Evolutionary conservation across 2,113 vertebrate species (phyloP).

Genomic region (Psammodynastes pulverulentus): DNA sequence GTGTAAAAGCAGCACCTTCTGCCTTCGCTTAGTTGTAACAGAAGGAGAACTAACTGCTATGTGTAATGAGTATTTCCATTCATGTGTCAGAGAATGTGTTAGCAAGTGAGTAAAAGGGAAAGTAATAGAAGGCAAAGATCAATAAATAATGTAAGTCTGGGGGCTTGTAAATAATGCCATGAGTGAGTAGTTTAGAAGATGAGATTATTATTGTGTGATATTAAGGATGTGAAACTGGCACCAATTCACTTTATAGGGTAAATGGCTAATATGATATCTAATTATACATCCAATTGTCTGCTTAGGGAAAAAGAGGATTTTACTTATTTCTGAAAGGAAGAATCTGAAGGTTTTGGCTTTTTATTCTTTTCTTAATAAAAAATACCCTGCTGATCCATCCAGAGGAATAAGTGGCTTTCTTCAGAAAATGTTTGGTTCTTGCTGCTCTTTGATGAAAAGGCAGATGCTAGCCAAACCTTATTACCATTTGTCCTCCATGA

Average conservation of each 20-base stretch:
- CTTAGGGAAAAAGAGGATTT: not conserved
- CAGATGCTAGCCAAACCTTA: not conserved
- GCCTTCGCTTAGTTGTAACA: constrained; percentile 22
- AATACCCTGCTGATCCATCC: not conserved
- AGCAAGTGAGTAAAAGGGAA: not conserved
- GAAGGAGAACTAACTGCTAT: not conserved
- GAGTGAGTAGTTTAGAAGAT: constrained; percentile 27
- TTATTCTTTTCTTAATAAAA: not conserved
- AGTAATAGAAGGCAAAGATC: not conserved
- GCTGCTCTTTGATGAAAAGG: not conserved
- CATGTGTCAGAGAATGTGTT: not conserved
- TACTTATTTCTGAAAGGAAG: not conserved
- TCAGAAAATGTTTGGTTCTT: not conserved
- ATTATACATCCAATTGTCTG: not conserved
- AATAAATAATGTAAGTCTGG: not conserved
- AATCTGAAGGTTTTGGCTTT: not conserved
- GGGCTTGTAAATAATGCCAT: constrained; percentile 15
- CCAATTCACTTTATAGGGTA: not conserved
- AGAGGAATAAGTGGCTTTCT: not conserved
- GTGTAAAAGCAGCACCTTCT: constrained; percentile 39
- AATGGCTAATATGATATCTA: not conserved
- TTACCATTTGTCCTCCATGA: not conserved
- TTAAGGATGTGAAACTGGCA: not conserved
- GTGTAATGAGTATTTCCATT: not conserved
- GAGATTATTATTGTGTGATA: constrained; percentile 5